These are phyloP conservation scores for Boulengeromyrus knoepffleri DNA, from an alignment of 2,113 vertebrate species.

Conservation along the genomic window DNA sequence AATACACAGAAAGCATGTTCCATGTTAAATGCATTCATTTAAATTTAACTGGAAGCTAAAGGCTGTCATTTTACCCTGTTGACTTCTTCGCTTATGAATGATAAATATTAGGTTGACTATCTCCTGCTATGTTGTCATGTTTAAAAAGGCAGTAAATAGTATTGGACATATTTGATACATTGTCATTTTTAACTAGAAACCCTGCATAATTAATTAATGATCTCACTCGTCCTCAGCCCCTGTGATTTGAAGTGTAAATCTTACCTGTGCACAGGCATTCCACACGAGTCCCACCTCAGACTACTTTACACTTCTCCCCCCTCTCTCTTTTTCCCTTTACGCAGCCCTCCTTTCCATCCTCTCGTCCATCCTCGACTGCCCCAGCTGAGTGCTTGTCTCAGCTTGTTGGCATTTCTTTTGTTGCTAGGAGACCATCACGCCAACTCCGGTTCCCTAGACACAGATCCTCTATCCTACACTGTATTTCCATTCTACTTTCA, in stretches of 20 bases:
- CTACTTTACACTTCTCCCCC: too few species aligned
- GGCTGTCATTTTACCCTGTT: not conserved
- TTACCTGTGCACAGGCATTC: slow-evolving; percentile 46
- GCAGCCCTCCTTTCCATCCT: slow-evolving; percentile 11
- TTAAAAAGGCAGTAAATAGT: not conserved
- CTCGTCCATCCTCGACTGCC: not conserved
- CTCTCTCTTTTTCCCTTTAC: not conserved
- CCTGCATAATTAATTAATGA: not conserved
- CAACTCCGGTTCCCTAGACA: slow-evolving; percentile 35
- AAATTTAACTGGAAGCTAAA: not conserved
- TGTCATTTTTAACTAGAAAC: not conserved
- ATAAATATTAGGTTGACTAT: not conserved
- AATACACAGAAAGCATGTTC: not conserved
- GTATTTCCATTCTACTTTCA: not conserved
- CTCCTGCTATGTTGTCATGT: not conserved
- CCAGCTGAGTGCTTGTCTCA: not conserved
- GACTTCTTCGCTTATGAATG: not conserved
- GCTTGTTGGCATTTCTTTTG: slow-evolving; percentile 32
- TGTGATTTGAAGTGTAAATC: not conserved
- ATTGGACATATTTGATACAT: not conserved
- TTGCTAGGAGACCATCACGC: slow-evolving; percentile 55
- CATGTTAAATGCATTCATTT: not conserved
- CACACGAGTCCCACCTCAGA: not conserved
- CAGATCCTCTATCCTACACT: not conserved
- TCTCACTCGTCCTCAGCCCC: not conserved